A percentile compares a stretch with the other conserved stretches of the same genome.
These are phyloP conservation scores for Tachina fera DNA, from an alignment of 2,888 invertebrate genomes.

Conservation along the genomic window DNA sequence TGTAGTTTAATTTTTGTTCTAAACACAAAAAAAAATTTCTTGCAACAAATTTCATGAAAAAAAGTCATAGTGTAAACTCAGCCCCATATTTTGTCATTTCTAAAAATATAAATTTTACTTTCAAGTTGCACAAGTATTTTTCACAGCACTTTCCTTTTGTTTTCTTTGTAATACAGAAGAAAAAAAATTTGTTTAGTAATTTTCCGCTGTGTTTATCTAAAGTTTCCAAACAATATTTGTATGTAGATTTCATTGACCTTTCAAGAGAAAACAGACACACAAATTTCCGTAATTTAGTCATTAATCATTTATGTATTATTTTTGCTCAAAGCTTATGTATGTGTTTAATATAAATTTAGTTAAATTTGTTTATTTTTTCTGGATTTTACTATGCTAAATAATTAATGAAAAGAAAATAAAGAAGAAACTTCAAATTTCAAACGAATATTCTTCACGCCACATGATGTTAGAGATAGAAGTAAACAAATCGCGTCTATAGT, in stretches of 20 bases:
- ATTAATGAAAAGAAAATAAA: conserved; percentile 5
- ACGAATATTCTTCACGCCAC: conserved; percentile 44
- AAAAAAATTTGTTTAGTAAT: not conserved
- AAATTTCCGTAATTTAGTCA: not conserved
- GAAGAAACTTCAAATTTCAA: conserved; percentile 31
- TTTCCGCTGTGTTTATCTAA: conserved; percentile 11
- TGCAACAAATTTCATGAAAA: no score
- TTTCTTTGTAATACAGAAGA: not conserved
- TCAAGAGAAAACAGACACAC: not conserved
- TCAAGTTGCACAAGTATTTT: not conserved
- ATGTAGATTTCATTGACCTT: conserved; percentile 38
- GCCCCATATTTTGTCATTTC: not conserved
- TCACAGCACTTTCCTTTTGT: not conserved
- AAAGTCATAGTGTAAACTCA: no score
- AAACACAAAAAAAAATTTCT: no score
- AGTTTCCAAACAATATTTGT: conserved; percentile 1
- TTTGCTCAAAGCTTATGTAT: conserved; percentile 39
- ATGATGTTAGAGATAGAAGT: conserved; percentile 35
- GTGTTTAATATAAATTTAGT: conserved; percentile 26
- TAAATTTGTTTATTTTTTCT: conserved; percentile 32
- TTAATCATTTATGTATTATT: conserved; percentile 52
- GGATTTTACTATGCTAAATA: conserved; percentile 38
- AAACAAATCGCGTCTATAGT: conserved; percentile 69
- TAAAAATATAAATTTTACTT: not conserved
- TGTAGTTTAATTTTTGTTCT: no score